Base-by-base conservation (phyloP, 2,888 invertebrate species). In the Drosophila affinis region DNA sequence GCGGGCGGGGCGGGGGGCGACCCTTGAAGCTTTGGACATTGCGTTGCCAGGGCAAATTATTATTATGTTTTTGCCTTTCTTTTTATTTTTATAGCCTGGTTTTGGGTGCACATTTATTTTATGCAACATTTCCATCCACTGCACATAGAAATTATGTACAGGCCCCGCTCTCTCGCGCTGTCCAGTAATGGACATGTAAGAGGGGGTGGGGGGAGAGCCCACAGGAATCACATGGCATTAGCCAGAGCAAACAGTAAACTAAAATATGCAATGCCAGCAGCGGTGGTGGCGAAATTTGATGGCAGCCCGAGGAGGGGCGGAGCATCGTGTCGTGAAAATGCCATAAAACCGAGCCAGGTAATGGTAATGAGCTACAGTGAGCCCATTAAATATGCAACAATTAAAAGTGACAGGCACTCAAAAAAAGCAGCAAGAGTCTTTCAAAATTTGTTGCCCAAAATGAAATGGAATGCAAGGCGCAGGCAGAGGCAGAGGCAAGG, bases 311-410 rank as follows among this genome's bases (percentile, higher is more conserved):
- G 54, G n/a, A 18, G 18, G 18, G 46, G 63, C 72, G 18, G 18
- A 48, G 63, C 72, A 70, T 73, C 64, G 59, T 64, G 59, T 65
- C 78, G 62, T 84, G 75, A 88, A 84, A 88, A 88, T 44, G 65
- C 61, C 75, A 73, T 84, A 88, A 84, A 81, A 78, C 62, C 74
- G 56, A 51, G 76, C 49, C 72, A 58, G 74, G 75, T 78, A 83
- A 83, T 76, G 74, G 75, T 78, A 83, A 83, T 76, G 81, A 82
- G 79, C 60, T 69, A 48, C 62, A 68, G 48, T 53, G 70, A 53
- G 53, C 62, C 75, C 75, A 86, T 86, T 79, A 69, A 88, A 88
- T 79, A 86, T 86, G 87, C 88, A 81, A 74, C 88, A 88, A 88
- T 86, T 86, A 87, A 88, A 78, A 81, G 55, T 74, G 87, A 78